Conservation (phyloP, 2,797 vertebrate genomes). For the Hippocampus kuda region DNA sequence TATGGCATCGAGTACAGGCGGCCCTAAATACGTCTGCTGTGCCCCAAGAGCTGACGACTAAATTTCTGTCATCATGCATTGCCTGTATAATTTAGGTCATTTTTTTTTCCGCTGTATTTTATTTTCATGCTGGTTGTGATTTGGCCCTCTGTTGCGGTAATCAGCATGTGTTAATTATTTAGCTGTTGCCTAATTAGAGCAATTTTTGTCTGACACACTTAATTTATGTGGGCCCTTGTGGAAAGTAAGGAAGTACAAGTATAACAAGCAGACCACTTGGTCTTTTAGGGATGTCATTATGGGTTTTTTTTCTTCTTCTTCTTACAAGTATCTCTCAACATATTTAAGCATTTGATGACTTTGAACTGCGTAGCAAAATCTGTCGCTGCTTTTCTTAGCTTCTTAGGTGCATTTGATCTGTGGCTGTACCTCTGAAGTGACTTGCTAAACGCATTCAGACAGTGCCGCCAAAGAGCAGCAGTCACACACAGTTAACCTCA, state of each 20-base stretch:
- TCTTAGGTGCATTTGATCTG: conserved; percentile 22
- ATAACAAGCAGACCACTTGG: background rate
- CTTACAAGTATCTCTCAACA: conserved; percentile 3
- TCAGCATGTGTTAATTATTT: conserved; percentile 6
- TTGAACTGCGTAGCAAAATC: background rate
- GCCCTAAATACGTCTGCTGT: conserved; percentile 1
- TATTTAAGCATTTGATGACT: background rate
- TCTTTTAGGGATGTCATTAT: background rate
- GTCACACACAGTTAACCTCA: conserved; percentile 76
- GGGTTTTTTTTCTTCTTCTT: background rate
- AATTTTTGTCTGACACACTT: background rate
- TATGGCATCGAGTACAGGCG: background rate
- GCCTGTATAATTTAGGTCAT: conserved; percentile 1
- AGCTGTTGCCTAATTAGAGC: background rate
- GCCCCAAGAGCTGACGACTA: background rate
- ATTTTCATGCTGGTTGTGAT: conserved; percentile 2
- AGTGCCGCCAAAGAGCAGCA: conserved; percentile 61
- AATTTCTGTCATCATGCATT: conserved; percentile 9
- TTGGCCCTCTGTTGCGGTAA: conserved; percentile 3
- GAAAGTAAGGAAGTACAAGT: background rate
- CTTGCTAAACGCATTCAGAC: conserved; percentile 37
- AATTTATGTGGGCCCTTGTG: background rate
- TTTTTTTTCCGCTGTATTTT: conserved; percentile 3
- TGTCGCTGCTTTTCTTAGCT: background rate
- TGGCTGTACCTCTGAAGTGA: conserved; percentile 32